These are phyloP conservation scores for Thryonomys swinderianus DNA, from an alignment of 2,113 vertebrate genomes.

Conservation along the genomic window DNA sequence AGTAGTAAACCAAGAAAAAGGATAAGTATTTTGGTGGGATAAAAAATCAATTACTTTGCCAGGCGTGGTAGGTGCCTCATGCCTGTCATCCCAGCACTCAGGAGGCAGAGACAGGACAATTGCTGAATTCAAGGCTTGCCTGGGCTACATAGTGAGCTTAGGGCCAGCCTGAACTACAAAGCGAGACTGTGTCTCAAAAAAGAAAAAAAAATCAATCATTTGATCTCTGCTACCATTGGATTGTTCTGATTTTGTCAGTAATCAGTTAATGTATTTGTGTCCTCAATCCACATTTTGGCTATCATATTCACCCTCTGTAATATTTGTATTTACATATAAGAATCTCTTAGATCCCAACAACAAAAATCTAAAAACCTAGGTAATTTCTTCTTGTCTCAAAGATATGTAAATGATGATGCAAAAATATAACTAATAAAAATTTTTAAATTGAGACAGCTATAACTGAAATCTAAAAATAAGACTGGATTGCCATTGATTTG, in stretches of 20 bases:
- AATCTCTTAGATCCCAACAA: constrained; percentile 78
- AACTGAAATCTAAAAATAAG: constrained; percentile 57
- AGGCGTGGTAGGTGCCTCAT: too few species aligned
- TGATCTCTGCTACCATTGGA: constrained; percentile 78
- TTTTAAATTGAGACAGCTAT: constrained; percentile 40
- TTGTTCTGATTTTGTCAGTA: constrained; percentile 78
- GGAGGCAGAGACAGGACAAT: too few species aligned
- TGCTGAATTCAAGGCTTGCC: too few species aligned
- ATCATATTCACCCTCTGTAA: constrained; percentile 80
- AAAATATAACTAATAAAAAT: constrained; percentile 63
- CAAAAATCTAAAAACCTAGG: constrained; percentile 66
- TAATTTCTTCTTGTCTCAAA: constrained; percentile 74
- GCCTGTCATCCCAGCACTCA: too few species aligned
- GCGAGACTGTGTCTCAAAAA: too few species aligned
- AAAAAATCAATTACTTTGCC: constrained; percentile 80
- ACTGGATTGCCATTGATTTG: constrained; percentile 48
- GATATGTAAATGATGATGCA: constrained; percentile 71
- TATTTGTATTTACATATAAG: constrained; percentile 80
- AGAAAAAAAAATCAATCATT: too few species aligned
- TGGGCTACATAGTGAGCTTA: too few species aligned
- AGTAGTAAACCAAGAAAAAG: constrained; percentile 72
- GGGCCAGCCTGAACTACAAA: too few species aligned
- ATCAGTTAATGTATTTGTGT: constrained; percentile 80
- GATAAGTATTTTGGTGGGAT: constrained; percentile 77
- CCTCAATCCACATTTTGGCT: constrained; percentile 74